Conservation (phyloP, 1,140 invertebrate species). For the Diorhabda carinulata region DNA sequence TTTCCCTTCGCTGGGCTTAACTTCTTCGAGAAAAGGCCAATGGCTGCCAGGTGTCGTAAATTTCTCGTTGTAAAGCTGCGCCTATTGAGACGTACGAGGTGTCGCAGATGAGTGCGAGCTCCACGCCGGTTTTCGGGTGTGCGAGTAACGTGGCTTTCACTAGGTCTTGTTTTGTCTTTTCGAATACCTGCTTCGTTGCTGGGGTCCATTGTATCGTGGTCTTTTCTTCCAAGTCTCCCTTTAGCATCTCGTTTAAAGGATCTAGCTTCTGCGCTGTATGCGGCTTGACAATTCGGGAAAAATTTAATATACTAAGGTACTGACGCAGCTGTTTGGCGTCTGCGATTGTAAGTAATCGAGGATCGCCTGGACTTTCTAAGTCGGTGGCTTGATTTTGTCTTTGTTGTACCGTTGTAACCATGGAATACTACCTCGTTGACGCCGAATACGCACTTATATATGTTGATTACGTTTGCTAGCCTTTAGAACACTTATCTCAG, state of each 20-base stretch:
- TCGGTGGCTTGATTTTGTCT: constrained; percentile 24
- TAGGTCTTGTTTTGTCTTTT: constrained; percentile 11
- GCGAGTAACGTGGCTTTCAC: constrained; percentile 31
- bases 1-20: constrained; percentile 37
- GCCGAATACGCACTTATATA: too few species aligned
- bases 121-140: constrained; percentile 29
- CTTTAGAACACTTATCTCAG: too few species aligned
- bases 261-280: constrained; percentile 30
- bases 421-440: too few species aligned
- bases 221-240: constrained; percentile 12
- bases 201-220: constrained; percentile 39
- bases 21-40: constrained; percentile 47
- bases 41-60: constrained; percentile 38
- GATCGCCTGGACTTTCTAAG: constrained; percentile 36
- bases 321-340: constrained; percentile 20
- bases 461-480: too few species aligned
- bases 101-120: constrained; percentile 31
- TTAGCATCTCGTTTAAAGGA: constrained; percentile 26
- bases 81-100: constrained; percentile 39
- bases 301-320: constrained; percentile 16
- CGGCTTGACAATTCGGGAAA: too few species aligned
- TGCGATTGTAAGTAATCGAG: constrained; percentile 25
- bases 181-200: constrained; percentile 41
- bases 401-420: too few species aligned
- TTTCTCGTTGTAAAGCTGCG: constrained; percentile 37